Percentiles rank a stretch among this genome's conserved stretches.
Conservation (phyloP, 2,888 invertebrate genomes). For the Brachylomia viminalis region DNA sequence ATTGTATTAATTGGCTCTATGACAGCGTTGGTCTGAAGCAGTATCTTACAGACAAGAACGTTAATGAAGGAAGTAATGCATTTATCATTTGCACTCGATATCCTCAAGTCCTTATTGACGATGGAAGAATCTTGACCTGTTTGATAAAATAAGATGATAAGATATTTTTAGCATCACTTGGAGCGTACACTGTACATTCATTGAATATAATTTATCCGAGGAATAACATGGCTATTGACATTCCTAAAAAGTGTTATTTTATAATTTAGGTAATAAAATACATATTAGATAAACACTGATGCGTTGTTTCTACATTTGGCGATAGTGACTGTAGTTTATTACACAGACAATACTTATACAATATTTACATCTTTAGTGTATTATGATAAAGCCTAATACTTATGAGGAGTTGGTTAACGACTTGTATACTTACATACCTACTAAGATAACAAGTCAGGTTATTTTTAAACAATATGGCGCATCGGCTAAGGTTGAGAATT, state of each 20-base stretch:
- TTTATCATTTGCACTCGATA: conserved; percentile 52
- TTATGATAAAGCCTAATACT: conserved; percentile 1
- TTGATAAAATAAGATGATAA: conserved; percentile 61
- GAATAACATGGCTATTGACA: background rate
- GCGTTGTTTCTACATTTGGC: background rate
- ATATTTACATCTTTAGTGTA: background rate
- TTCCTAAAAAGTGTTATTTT: background rate
- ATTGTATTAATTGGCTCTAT: conserved; percentile 44
- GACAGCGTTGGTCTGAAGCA: conserved; percentile 19
- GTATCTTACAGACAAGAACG: conserved; percentile 7
- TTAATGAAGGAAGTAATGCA: conserved; percentile 39
- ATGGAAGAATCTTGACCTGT: conserved; percentile 60
- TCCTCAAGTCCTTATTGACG: conserved; percentile 44
- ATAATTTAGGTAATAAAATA: background rate
- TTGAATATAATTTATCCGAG: conserved; percentile 3
- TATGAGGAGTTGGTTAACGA: conserved; percentile 5
- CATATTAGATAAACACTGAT: background rate
- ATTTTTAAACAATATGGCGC: background rate
- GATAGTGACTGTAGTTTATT: conserved; percentile 7
- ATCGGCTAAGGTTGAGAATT: background rate
- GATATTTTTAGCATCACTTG: conserved; percentile 48
- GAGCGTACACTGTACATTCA: conserved; percentile 12
- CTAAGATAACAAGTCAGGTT: background rate
- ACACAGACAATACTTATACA: conserved; percentile 2
- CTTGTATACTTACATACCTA: background rate